Evolutionary conservation across 2,113 vertebrate species (phyloP), one percentile per base, ranked within the genome.

Genomic region (Sinocyclocheilus grahami): DNA sequence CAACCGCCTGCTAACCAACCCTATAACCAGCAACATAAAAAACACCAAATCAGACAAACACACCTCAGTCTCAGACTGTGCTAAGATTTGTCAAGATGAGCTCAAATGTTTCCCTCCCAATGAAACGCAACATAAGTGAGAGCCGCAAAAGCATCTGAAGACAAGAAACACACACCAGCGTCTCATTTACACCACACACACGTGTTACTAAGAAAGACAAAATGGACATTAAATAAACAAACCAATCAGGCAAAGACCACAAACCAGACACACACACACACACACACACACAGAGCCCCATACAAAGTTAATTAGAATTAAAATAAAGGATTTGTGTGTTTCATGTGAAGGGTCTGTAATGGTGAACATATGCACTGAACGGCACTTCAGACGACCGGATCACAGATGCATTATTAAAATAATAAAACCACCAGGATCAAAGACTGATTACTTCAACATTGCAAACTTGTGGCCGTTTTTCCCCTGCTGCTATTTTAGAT

Each of bases 351-450:
- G 72, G 87, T 87, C 60, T 90, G 89, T 95, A 95, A 95, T 93
- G 89, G 91, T 89, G 90, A 94, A 94, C 94, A 95, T 93, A 94
- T 95, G 94, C 93, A 92, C 89, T 1, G 86, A 86, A 63, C 86
- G 63, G 74, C 90, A 77, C 92, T 91, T 92, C 93, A 94, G 93
- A 87, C 90, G 85, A 83, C 90, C 92, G 91, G 94, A 95, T 94
- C 92, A 92, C 92, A 92, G 91, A 88, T 65, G 89, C 91, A 90
- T 93, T 93, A 94, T 94, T 94, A 90, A 89, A 95, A 93, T 92
- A 94, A 94, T 94, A 94, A 94, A 90, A 89, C 85, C 18, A 87
- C 76, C 60, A 51, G 90, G 91, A 94, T 95, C 93, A 95, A 95
- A 95, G 93, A 88, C 92, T 91, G 92, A 94, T 95, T 92, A 91